These are phyloP conservation scores for Anastatus disparis DNA, from an alignment of 1,140 invertebrate genomes.

Conservation along the genomic window DNA sequence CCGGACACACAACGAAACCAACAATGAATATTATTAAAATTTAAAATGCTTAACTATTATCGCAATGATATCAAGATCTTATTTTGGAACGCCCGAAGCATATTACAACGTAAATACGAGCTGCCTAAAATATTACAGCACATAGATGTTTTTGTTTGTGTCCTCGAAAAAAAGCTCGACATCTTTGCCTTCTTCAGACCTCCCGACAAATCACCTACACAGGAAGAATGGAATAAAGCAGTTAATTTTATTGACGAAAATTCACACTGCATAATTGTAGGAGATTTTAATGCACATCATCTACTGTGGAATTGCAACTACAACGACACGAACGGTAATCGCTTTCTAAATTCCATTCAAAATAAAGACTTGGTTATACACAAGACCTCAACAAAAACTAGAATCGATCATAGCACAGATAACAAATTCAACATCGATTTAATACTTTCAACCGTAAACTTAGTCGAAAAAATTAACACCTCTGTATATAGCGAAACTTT, in stretches of 20 bases:
- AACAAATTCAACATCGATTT: slow-evolving; percentile 25
- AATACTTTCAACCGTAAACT: background rate
- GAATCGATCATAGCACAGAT: background rate
- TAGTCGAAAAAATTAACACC: background rate
- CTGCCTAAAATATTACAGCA: background rate
- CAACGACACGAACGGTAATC: background rate
- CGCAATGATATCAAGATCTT: background rate
- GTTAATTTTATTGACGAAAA: background rate
- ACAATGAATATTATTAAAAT: too few relatives aligned
- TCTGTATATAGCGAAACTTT: slow-evolving; percentile 40
- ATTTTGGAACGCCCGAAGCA: background rate
- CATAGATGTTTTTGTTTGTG: background rate
- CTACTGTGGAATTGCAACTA: background rate
- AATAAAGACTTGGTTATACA: background rate
- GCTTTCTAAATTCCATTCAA: background rate
- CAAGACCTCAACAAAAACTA: background rate
- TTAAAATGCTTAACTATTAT: background rate
- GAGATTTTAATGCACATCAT: background rate
- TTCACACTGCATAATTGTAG: background rate
- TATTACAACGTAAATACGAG: background rate
- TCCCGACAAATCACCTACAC: background rate
- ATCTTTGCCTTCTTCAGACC: background rate
- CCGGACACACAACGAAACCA: too few relatives aligned
- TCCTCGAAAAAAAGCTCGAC: background rate
- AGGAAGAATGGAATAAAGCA: background rate